A percentile compares a stretch with the other conserved stretches of the same genome.
Evolutionary conservation across 1,140 invertebrate species (phyloP).

Genomic region (Heliconius himera): DNA sequence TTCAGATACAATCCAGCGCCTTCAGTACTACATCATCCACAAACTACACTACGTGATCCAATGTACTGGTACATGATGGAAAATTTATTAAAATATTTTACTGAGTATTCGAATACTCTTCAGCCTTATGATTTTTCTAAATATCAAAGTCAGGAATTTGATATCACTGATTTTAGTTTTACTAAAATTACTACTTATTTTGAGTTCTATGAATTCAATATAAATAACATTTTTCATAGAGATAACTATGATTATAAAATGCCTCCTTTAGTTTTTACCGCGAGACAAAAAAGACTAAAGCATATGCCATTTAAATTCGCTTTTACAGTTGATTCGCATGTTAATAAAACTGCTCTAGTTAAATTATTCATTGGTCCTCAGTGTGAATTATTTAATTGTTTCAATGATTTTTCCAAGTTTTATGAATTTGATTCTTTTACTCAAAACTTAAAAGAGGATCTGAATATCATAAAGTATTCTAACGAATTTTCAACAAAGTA

Average conservation of each 20-base stretch:
- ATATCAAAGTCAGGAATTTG: conserved; percentile 79
- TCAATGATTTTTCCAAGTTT: conserved; percentile 55
- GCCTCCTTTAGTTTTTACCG: conserved; percentile 49
- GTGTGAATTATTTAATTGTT: conserved; percentile 63
- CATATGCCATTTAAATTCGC: conserved; percentile 81
- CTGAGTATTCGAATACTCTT: conserved; percentile 81
- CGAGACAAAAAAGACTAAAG: conserved; percentile 80
- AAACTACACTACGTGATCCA: conserved; percentile 85
- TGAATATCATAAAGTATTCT: conserved; percentile 59
- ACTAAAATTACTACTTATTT: conserved; percentile 64
- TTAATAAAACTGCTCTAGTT: conserved; percentile 69
- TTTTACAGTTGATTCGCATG: conserved; percentile 80
- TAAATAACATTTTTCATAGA: conserved; percentile 54
- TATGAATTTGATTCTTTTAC: conserved; percentile 63
- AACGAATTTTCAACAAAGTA: conserved; percentile 53
- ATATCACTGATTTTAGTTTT: conserved; percentile 77
- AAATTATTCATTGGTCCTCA: conserved; percentile 83
- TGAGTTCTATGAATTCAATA: conserved; percentile 60
- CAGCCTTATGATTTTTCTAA: conserved; percentile 83
- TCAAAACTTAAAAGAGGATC: conserved; percentile 52
- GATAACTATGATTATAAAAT: conserved; percentile 39
- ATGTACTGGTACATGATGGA: conserved; percentile 84
- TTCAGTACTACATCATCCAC: conserved; percentile 79
- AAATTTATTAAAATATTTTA: conserved; percentile 82
- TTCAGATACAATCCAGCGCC: conserved; percentile 78